Evolutionary conservation across 2,888 invertebrate species (phyloP).

Genomic region (Nemurella pictetii): DNA sequence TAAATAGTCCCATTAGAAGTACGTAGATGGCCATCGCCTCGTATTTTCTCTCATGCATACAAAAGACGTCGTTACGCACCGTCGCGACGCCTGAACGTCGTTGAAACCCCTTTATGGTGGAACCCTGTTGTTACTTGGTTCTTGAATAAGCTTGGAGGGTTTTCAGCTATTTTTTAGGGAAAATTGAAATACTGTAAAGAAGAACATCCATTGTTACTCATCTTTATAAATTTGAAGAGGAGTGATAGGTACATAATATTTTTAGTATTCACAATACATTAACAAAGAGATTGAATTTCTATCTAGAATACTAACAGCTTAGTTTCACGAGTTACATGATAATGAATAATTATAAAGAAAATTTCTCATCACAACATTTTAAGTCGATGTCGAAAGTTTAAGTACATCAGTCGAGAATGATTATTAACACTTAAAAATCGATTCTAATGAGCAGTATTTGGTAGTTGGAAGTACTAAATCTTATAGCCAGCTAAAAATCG

Average conservation of each 20-base stretch:
- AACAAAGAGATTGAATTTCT: neutral
- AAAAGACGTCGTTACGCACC: neutral
- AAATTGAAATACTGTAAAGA: neutral
- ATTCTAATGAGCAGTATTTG: neutral
- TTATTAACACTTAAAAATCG: neutral
- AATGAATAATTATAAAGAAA: constrained; percentile 7
- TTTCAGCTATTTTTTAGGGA: too few relatives aligned
- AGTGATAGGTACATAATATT: neutral
- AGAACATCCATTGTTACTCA: neutral
- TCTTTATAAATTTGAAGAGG: neutral
- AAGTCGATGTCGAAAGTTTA: constrained; percentile 41
- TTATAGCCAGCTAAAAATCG: too few relatives aligned
- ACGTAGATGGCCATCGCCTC: neutral
- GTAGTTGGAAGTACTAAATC: too few relatives aligned
- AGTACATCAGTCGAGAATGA: constrained; percentile 17
- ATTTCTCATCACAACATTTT: constrained; percentile 31
- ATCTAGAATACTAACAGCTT: neutral
- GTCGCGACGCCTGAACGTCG: neutral
- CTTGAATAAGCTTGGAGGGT: too few relatives aligned
- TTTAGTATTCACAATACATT: neutral
- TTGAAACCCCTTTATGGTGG: neutral
- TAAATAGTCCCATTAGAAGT: neutral
- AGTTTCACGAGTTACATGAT: neutral
- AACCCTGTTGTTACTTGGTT: neutral
- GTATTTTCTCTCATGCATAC: too few relatives aligned